Evolutionary conservation across 1,140 invertebrate species (phyloP).

Genomic region (Ostrea edulis): DNA sequence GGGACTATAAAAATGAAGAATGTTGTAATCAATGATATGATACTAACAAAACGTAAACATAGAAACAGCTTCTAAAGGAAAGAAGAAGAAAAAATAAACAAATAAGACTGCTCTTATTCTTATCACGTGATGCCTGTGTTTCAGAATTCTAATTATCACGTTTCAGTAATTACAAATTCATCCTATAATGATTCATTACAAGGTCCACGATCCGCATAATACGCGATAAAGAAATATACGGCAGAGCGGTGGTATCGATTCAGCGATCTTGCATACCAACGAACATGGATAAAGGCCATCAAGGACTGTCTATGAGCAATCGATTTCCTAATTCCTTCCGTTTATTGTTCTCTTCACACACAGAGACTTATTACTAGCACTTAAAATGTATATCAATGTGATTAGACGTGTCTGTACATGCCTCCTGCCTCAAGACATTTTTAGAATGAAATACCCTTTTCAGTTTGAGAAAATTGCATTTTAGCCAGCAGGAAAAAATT

Average conservation of each 20-base stretch:
- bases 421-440: not conserved
- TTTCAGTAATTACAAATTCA: not conserved
- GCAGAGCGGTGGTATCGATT: not conserved
- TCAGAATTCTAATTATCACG: not conserved
- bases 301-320: constrained; percentile 4
- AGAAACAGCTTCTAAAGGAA: not conserved
- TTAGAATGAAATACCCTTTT: not conserved
- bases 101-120: not conserved
- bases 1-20: not conserved
- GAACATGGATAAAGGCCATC: not conserved
- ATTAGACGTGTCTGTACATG: not conserved
- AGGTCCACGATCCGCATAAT: constrained; percentile 5
- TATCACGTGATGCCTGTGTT: not conserved
- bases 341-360: constrained; percentile 13
- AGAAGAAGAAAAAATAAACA: not conserved
- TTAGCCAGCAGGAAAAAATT: not conserved
- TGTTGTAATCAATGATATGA: not conserved
- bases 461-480: not conserved
- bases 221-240: not conserved
- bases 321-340: constrained; percentile 29
- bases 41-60: not conserved
- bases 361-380: not conserved
- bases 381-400: constrained; percentile 16
- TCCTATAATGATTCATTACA: not conserved
- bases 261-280: not conserved